Evolutionary conservation across 2,113 vertebrate genomes (phyloP).

Genomic region (Sturnira hondurensis): DNA sequence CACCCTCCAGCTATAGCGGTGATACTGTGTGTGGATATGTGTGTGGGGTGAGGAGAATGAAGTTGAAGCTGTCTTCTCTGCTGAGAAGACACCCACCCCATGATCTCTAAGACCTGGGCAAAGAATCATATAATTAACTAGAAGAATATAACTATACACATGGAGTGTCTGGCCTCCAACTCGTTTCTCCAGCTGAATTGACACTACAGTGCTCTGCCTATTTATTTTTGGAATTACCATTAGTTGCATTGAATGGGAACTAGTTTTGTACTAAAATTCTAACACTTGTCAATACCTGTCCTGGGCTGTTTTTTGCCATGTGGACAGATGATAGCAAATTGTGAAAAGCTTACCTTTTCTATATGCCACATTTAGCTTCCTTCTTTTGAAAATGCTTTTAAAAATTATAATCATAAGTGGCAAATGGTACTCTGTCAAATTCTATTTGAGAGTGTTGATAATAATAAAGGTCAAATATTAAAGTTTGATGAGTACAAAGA

Average conservation of each 20-base stretch:
- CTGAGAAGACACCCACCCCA: too few species aligned
- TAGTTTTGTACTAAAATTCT: not conserved
- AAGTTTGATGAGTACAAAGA: constrained; percentile 1
- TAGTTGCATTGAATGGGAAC: not conserved
- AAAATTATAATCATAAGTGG: constrained; percentile 21
- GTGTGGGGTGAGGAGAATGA: not conserved
- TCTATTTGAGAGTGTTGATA: constrained; percentile 43
- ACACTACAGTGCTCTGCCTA: not conserved
- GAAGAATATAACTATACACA: not conserved
- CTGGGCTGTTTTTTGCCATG: not conserved
- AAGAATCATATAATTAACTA: not conserved
- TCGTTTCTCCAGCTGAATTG: not conserved
- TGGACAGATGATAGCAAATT: not conserved
- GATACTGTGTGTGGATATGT: not conserved
- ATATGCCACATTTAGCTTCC: not conserved
- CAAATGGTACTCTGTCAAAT: constrained; percentile 17
- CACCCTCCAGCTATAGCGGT: not conserved
- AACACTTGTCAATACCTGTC: not conserved
- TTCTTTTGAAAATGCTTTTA: not conserved
- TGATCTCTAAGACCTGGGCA: not conserved
- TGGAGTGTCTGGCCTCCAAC: not conserved
- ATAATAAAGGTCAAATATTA: constrained; percentile 56
- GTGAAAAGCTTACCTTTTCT: not conserved
- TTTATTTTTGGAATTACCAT: not conserved
- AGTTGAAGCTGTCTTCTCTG: not conserved